A percentile compares a stretch with the other conserved stretches of the same genome.
Conservation (phyloP, 2,797 vertebrate species). For the Sebastes reedi region DNA sequence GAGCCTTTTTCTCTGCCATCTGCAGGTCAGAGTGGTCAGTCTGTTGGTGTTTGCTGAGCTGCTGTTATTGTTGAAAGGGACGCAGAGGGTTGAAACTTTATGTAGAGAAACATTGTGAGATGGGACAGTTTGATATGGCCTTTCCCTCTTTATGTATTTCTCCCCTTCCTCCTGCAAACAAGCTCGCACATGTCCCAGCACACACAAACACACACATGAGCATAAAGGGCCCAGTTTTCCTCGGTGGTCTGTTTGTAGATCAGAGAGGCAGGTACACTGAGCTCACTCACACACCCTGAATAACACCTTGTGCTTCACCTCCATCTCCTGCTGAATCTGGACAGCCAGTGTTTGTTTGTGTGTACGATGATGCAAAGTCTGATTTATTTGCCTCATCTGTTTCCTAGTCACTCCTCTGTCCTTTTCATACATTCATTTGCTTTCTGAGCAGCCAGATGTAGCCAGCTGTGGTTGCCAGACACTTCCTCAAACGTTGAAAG, state of each 20-base stretch:
- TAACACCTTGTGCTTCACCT: slow-evolving; percentile 22
- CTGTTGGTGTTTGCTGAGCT: slow-evolving; percentile 12
- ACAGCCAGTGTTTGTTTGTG: slow-evolving; percentile 11
- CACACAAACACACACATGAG: slow-evolving; percentile 1
- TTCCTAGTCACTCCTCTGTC: background rate
- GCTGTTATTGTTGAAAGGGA: background rate
- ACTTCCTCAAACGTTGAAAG: background rate
- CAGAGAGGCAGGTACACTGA: slow-evolving; percentile 43
- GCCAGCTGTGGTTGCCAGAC: slow-evolving; percentile 21
- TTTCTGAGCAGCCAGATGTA: background rate
- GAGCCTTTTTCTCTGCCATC: background rate
- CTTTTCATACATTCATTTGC: background rate
- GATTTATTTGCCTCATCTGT: slow-evolving; percentile 20
- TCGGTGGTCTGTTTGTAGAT: slow-evolving; percentile 54
- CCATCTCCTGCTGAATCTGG: slow-evolving; percentile 25
- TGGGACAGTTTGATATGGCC: background rate
- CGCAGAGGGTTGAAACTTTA: background rate
- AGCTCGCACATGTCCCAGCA: slow-evolving; percentile 22
- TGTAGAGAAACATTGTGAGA: slow-evolving; percentile 9
- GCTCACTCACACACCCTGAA: slow-evolving; percentile 37
- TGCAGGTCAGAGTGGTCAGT: slow-evolving; percentile 33
- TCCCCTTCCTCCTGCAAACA: slow-evolving; percentile 10
- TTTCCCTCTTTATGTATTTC: background rate
- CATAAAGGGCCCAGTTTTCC: slow-evolving; percentile 16
- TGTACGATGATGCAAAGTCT: background rate